These are phyloP conservation scores for Agrilus cyanescens DNA, from an alignment of 2,888 invertebrate species.

Conservation along the genomic window DNA sequence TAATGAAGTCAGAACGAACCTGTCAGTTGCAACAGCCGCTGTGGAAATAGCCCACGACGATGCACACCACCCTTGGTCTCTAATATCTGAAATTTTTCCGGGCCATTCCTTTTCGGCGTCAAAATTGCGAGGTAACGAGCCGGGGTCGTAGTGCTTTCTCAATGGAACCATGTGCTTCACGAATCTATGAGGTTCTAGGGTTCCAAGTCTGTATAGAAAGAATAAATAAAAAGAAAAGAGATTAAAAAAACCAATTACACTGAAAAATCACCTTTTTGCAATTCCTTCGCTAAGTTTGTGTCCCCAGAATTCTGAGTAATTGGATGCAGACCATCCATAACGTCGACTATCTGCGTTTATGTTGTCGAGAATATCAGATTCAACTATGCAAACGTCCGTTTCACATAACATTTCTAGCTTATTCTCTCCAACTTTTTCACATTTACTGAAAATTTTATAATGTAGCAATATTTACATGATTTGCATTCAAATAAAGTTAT, in stretches of 20 bases:
- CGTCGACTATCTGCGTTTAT: slow-evolving; percentile 45
- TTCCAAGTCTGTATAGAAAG: slow-evolving; percentile 35
- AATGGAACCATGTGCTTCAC: slow-evolving; percentile 48
- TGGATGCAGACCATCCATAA: slow-evolving; percentile 66
- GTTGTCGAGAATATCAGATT: slow-evolving; percentile 51
- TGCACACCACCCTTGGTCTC: slow-evolving; percentile 69
- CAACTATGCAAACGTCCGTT: slow-evolving; percentile 61
- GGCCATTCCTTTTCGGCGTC: slow-evolving; percentile 71
- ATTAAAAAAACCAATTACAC: neutral
- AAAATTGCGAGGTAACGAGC: slow-evolving; percentile 54
- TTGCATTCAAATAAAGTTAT: too few species aligned
- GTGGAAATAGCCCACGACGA: slow-evolving; percentile 91
- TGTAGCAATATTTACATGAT: too few species aligned
- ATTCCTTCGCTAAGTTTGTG: slow-evolving; percentile 72
- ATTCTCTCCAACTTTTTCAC: slow-evolving; percentile 30
- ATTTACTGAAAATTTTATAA: slow-evolving; percentile 39
- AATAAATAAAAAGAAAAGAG: neutral
- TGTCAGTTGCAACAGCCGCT: slow-evolving; percentile 66
- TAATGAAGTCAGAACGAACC: slow-evolving; percentile 33
- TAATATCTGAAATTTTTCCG: slow-evolving; percentile 52
- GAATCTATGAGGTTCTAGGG: slow-evolving; percentile 38
- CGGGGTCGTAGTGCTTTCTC: slow-evolving; percentile 44
- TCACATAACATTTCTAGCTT: slow-evolving; percentile 52
- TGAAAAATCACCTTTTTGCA: slow-evolving; percentile 46
- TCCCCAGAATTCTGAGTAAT: slow-evolving; percentile 77